Evolutionary conservation across 2,888 invertebrate genomes (phyloP), one percentile per base, ranked within the genome.

Genomic region (Limnephilus marmoratus): DNA sequence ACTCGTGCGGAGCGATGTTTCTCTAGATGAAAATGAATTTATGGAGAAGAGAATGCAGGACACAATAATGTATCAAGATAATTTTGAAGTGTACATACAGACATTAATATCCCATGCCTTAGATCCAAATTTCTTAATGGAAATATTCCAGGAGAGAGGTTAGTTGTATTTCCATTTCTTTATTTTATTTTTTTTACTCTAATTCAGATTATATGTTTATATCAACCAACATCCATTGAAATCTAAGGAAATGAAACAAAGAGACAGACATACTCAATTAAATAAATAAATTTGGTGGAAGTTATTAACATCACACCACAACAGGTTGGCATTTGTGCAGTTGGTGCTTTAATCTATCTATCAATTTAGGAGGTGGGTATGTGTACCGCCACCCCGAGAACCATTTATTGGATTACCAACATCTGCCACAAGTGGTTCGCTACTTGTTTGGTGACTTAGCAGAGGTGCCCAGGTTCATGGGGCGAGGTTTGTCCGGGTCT

Each of bases 81-180:
- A 98, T 95, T 99, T 98, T 95, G 98, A 98, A 96, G 98, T 99
- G 83, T 99, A 98, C 94, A 98, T 99, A 95, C 98, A 99, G 95
- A 98, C 98, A 4, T 96, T 99, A 94, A 98, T 98, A 94, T 98
- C 98, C 3, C 98, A 98, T 95, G 98, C 98, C 11, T 95, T 99
- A 94, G 98, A 99, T 95, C 98, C 98, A 7, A 98, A 98, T 95
- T 99, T 99, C 95, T 96, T 98, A 31, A 97, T 97, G 90, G 98
- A 99, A 96, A 98, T 99, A 94, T 98, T 98, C 94, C 98, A 98
- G 94, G 98, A 98, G 94, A 98, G 98, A 97, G 98, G 98, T 98
- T 95, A 94, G 94, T 91, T 86, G 81, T 85, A 85, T 34, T 34
- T n/a, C 0, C 34, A n/a, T 80, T 53, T 83, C 3, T 90, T 90